Conservation (phyloP, 2,113 vertebrate genomes). For the Toxotes jaculatrix region DNA sequence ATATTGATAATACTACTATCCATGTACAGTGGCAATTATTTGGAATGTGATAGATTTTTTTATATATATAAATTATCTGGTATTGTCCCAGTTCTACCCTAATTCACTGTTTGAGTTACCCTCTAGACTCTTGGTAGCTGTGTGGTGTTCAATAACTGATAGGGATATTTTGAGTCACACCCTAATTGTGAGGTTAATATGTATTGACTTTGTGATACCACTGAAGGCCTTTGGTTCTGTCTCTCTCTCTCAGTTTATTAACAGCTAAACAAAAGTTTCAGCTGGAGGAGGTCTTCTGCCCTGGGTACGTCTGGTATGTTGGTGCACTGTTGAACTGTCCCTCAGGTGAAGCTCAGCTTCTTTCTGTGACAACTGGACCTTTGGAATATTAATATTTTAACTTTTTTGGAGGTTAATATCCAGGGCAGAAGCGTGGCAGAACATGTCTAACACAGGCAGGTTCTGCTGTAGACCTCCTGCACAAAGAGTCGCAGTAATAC, state of each 20-base stretch:
- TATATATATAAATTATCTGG: not conserved
- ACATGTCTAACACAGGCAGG: not conserved
- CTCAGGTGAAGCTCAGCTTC: not conserved
- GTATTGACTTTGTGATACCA: not conserved
- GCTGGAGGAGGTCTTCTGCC: not conserved
- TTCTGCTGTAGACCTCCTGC: not conserved
- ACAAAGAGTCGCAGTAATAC: not conserved
- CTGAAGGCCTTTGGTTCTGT: not conserved
- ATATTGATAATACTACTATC: not conserved
- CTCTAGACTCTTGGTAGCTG: not conserved
- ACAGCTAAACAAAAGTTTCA: slow-evolving; percentile 15
- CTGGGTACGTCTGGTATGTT: not conserved
- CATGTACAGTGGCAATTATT: not conserved
- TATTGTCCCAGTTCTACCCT: not conserved
- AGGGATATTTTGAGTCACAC: slow-evolving; percentile 12
- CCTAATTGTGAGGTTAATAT: not conserved
- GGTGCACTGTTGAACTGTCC: not conserved
- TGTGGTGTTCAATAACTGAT: not conserved
- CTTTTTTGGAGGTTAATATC: not conserved
- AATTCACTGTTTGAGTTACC: not conserved
- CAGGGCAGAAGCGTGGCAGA: not conserved
- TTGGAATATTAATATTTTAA: slow-evolving; percentile 38
- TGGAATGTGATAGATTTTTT: not conserved
- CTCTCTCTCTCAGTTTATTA: slow-evolving; percentile 14
- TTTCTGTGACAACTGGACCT: slow-evolving; percentile 17